phyloP scores from a whole-genome alignment of 2,888 invertebrate genomes.

The Tanypteryx hageni region DNA sequence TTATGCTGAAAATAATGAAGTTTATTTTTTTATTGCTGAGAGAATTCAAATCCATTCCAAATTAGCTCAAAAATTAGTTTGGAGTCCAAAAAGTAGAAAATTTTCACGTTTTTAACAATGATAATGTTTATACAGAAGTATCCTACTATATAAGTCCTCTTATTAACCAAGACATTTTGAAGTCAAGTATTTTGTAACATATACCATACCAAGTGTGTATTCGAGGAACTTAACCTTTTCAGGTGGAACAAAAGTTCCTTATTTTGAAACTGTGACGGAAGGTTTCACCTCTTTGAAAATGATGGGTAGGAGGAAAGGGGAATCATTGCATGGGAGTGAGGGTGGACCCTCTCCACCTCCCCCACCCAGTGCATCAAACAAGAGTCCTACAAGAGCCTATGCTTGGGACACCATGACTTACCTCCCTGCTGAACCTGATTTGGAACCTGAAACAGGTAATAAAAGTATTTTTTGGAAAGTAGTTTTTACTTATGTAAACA shows the following conservation, averaged over 20 bases:
- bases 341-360: slow-evolving; percentile 72
- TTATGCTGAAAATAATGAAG: no score
- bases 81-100: no score
- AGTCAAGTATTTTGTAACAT: no score
- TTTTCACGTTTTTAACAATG: no score
- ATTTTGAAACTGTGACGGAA: slow-evolving; percentile 82
- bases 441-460: slow-evolving; percentile 66
- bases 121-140: no score
- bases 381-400: slow-evolving; percentile 81
- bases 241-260: slow-evolving; percentile 84
- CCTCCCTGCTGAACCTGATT: slow-evolving; percentile 67
- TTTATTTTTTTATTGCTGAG: no score
- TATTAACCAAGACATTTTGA: no score
- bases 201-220: no score
- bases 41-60: no score
- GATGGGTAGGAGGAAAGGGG: slow-evolving; percentile 75
- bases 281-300: slow-evolving; percentile 83
- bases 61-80: no score
- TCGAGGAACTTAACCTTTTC: slow-evolving; percentile 65
- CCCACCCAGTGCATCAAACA: slow-evolving; percentile 74
- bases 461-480: not conserved
- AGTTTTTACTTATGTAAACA: not conserved
- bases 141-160: no score
- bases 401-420: slow-evolving; percentile 77
- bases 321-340: slow-evolving; percentile 69